Evolutionary conservation across 2,113 vertebrate species (phyloP).

Genomic region (Myotis davidii): DNA sequence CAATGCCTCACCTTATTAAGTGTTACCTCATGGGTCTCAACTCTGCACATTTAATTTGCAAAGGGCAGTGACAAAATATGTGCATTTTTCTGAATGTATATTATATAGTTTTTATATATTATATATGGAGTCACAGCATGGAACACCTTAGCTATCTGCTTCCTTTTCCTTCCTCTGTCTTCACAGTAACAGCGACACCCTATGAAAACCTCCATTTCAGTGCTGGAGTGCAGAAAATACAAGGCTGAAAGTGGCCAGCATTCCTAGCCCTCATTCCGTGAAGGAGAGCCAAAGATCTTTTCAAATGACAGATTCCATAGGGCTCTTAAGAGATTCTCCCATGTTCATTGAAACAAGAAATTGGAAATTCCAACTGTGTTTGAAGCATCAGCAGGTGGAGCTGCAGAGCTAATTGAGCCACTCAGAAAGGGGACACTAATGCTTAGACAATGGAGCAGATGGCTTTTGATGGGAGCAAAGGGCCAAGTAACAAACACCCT

Average conservation of each 20-base stretch:
- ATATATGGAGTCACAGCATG: neutral
- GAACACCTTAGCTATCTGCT: neutral
- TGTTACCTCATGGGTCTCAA: neutral
- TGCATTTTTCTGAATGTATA: neutral
- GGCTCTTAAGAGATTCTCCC: neutral
- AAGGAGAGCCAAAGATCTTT: neutral
- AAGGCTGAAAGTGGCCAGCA: neutral
- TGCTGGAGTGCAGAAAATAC: neutral
- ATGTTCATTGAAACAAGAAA: neutral
- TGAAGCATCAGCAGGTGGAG: constrained; percentile 25
- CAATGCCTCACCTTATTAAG: neutral
- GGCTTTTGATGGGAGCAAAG: neutral
- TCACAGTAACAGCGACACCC: neutral
- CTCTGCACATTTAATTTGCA: neutral
- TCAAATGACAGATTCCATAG: neutral
- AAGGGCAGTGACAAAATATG: neutral
- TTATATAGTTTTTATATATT: neutral
- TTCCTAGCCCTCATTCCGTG: neutral
- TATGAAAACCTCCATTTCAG: neutral
- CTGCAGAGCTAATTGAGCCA: neutral
- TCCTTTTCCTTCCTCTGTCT: neutral
- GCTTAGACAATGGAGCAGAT: neutral
- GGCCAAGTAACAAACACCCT: neutral
- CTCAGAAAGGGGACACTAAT: neutral
- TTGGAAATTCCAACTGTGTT: neutral